phyloP scores from a whole-genome alignment of 2,888 invertebrate species.

The Nebria salina region DNA sequence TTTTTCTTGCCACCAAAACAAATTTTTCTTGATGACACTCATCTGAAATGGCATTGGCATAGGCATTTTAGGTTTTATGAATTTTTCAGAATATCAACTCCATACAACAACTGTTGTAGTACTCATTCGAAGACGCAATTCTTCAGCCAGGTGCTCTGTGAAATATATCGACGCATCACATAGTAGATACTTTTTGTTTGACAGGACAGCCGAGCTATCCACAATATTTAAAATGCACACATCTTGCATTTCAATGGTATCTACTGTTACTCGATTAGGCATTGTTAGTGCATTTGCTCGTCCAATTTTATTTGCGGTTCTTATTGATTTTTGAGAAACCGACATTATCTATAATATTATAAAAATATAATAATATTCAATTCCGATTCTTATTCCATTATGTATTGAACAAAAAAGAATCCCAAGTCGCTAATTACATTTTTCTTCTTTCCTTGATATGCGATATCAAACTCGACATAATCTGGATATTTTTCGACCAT shows the following conservation, averaged over 20 bases:
- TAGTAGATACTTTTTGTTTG: background rate
- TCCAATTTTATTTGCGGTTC: background rate
- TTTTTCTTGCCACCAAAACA: conserved; percentile 6
- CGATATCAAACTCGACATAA: conserved; percentile 7
- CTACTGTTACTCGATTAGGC: background rate
- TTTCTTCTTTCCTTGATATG: conserved; percentile 9
- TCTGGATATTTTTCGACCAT: background rate
- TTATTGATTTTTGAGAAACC: background rate
- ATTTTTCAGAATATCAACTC: background rate
- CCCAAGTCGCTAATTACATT: background rate
- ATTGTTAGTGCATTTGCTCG: conserved; percentile 7
- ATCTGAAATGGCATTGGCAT: background rate
- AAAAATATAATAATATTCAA: too few relatives aligned
- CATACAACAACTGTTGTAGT: conserved; percentile 3
- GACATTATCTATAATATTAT: background rate
- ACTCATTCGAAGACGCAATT: background rate
- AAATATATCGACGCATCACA: conserved; percentile 5
- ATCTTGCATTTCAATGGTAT: background rate
- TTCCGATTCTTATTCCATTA: too few relatives aligned
- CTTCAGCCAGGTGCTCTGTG: background rate
- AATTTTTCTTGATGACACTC: background rate
- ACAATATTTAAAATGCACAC: conserved; percentile 2
- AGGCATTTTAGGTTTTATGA: background rate
- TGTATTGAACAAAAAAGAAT: background rate
- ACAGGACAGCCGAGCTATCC: background rate